Evolutionary conservation across 2,113 vertebrate genomes (phyloP), one percentile per base, ranked within the genome.

Genomic region (Burhinus bistriatus): DNA sequence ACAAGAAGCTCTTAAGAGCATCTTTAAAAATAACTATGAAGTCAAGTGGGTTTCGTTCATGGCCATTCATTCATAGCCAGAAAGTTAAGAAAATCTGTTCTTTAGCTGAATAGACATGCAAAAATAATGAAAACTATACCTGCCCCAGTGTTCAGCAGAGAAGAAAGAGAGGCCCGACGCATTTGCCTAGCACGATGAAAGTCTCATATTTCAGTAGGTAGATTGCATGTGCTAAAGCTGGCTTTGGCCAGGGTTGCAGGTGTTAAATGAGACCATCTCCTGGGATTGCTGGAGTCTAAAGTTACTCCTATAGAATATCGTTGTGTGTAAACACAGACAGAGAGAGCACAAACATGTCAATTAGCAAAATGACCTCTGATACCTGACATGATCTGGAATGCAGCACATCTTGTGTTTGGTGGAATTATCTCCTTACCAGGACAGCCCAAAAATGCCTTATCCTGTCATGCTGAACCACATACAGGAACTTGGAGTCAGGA

Each of bases 251-350:
- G 27, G 44, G 58, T 69, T 91, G 42, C 36, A 34, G 57, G 15
- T 80, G 81, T 57, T 66, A 94, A 55, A 69, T 9, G 66, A 89
- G 51, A 78, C 83, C 81, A 27, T 89, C 95, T 72, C 30, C 89
- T 44, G 58, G 66, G 90, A 89, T 55, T 97, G 93, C 47, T 72
- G 36, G n/a, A 65, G 68, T 75, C 77, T 97, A 40, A 77, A 87
- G 83, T 97, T 97, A 97, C 96, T 59, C 38, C 89, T 72, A 18
- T 55, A 84, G 91, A 79, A 59, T 84, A 76, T 80, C 94, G 68
- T 0, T 42, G 70, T 65, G 57, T 85, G 49, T 32, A 90, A 96
- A 94, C 83, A 94, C 83, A 75, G 85, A 40, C 34, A 55, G 38
- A 51, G 55, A 47, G 20, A 70, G 18, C 57, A 73, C 4, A 10